Evolutionary conservation across 2,113 vertebrate genomes (phyloP).

Genomic region (Pteropus alecto): DNA sequence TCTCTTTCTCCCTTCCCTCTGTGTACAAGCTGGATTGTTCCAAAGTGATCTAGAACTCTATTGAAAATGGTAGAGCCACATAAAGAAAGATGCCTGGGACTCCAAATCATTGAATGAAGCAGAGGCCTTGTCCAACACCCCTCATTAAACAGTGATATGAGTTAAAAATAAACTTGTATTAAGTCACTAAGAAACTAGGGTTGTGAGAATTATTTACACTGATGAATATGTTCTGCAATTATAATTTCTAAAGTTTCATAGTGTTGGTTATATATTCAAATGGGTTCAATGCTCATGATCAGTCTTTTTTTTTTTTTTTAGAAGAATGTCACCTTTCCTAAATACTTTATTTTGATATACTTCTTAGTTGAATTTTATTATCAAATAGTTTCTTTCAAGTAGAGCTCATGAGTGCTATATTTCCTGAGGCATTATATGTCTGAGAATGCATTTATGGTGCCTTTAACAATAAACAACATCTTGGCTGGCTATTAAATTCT

Average conservation of each 20-base stretch:
- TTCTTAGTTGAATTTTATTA: neutral
- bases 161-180: neutral
- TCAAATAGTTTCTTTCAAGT: neutral
- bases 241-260: neutral
- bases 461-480: conserved; percentile 24
- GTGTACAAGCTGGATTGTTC: neutral
- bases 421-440: neutral
- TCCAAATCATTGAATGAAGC: neutral
- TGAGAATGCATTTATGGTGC: neutral
- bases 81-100: neutral
- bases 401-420: neutral
- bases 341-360: neutral
- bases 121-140: neutral
- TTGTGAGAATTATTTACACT: neutral
- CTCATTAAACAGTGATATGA: neutral
- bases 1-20: neutral
- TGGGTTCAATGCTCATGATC: neutral
- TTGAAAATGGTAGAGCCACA: neutral
- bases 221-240: neutral
- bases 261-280: neutral
- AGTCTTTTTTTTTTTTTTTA: neutral
- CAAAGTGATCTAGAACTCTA: neutral
- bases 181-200: neutral
- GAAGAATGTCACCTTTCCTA: neutral
- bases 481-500: conserved; percentile 37